A percentile compares a stretch with the other conserved stretches of the same genome.
Evolutionary conservation across 2,113 vertebrate species (phyloP).

Genomic region (Hippocampus abdominalis): DNA sequence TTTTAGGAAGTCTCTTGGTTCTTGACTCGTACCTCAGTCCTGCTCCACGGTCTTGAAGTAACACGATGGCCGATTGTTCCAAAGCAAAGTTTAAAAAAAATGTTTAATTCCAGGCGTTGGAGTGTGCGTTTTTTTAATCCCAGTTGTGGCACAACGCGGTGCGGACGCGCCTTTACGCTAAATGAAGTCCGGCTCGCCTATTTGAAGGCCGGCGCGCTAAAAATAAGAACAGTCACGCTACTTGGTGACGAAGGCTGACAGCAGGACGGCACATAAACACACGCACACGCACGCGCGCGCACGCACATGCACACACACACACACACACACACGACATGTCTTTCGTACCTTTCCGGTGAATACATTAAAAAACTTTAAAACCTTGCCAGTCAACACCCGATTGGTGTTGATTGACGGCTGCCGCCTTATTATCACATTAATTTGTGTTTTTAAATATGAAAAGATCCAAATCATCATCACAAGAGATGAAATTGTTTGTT

Average conservation of each 20-base stretch:
- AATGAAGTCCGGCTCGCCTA: conserved; percentile 74
- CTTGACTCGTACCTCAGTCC: conserved; percentile 59
- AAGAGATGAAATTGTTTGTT: not conserved
- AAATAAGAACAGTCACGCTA: conserved; percentile 85
- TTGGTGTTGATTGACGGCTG: too few species aligned
- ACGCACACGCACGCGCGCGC: conserved; percentile 7
- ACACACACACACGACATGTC: conserved; percentile 1
- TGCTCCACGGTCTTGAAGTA: conserved; percentile 59
- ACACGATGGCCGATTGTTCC: conserved; percentile 52
- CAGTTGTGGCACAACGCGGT: conserved; percentile 33
- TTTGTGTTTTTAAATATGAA: not conserved
- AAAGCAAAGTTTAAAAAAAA: conserved; percentile 8
- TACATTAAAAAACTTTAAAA: too few species aligned
- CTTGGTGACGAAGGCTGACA: conserved; percentile 71
- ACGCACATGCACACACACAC: conserved; percentile 13
- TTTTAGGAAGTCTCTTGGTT: not conserved
- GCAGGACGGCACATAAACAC: conserved; percentile 13
- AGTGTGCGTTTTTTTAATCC: not conserved
- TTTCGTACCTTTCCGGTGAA: too few species aligned
- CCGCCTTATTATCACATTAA: too few species aligned
- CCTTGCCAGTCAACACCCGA: not conserved
- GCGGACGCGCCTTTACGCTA: conserved; percentile 75
- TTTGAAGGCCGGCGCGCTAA: conserved; percentile 82
- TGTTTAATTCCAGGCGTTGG: not conserved
- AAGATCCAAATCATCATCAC: not conserved